phyloP scores from a whole-genome alignment of 2,113 vertebrate species.

The Ictalurus punctatus region DNA sequence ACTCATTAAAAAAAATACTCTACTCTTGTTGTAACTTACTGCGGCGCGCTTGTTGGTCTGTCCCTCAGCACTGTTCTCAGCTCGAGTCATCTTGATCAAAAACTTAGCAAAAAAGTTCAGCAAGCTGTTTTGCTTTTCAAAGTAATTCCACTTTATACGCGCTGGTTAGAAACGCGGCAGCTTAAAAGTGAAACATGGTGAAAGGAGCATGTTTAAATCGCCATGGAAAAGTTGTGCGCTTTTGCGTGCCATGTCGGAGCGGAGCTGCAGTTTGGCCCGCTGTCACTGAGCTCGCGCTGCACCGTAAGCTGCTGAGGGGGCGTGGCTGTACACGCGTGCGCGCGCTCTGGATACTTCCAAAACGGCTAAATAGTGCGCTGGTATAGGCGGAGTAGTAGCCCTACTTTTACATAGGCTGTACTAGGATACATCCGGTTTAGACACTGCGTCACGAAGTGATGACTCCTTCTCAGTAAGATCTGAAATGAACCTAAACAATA shows the following conservation, averaged over 20 bases:
- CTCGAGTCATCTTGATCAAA: slow-evolving; percentile 23
- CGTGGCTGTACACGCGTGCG: slow-evolving; percentile 28
- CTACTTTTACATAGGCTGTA: background rate
- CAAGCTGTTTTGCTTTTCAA: slow-evolving; percentile 4
- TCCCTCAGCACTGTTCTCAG: background rate
- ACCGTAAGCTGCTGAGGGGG: slow-evolving; percentile 34
- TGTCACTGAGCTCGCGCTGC: slow-evolving; percentile 26
- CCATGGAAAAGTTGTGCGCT: slow-evolving; percentile 17
- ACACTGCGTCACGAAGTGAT: background rate
- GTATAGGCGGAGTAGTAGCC: background rate
- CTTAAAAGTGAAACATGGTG: slow-evolving; percentile 15
- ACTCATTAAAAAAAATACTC: too few species aligned
- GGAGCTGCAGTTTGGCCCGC: slow-evolving; percentile 32
- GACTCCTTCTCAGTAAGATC: background rate
- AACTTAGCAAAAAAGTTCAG: slow-evolving; percentile 2
- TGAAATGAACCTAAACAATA: background rate
- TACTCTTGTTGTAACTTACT: slow-evolving; percentile 11
- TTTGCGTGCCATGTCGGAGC: slow-evolving; percentile 43
- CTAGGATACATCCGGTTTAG: background rate
- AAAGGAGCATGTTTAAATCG: slow-evolving; percentile 13
- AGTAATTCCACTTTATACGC: background rate
- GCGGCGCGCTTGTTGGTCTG: background rate
- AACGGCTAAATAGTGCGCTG: background rate
- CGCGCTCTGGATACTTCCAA: background rate
- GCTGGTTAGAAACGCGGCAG: background rate